Evolutionary conservation across 2,113 vertebrate genomes (phyloP).

Genomic region (Arothron firmamentum): DNA sequence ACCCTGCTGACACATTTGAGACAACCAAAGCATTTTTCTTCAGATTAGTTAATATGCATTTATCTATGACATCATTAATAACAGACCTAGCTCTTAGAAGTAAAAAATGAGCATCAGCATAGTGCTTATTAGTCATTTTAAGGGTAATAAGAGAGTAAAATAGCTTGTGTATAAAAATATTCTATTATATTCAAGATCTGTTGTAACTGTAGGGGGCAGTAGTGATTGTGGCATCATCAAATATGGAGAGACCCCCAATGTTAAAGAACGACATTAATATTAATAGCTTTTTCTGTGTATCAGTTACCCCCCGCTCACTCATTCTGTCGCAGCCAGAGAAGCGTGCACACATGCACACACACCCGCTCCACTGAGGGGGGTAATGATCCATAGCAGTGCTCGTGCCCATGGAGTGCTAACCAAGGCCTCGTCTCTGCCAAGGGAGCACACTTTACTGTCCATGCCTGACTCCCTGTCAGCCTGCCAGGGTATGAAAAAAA

Average conservation of each 20-base stretch:
- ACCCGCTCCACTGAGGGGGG: conserved; percentile 43
- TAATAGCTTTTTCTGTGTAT: conserved; percentile 47
- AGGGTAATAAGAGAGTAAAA: background rate
- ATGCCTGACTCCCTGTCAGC: conserved; percentile 53
- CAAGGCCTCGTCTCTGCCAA: conserved; percentile 56
- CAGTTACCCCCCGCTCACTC: conserved; percentile 28
- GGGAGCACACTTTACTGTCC: conserved; percentile 68
- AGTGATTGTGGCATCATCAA: conserved; percentile 45
- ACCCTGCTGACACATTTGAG: background rate
- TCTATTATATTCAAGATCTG: conserved; percentile 9
- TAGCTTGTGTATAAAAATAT: background rate
- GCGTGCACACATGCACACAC: background rate
- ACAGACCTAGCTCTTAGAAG: background rate
- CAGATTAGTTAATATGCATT: background rate
- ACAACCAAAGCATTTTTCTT: background rate
- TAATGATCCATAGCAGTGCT: conserved; percentile 79
- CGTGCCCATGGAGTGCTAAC: conserved; percentile 61
- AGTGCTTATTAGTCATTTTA: background rate
- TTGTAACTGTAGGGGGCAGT: conserved; percentile 66
- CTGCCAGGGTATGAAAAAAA: conserved; percentile 28
- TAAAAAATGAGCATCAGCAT: background rate
- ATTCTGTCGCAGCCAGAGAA: conserved; percentile 40
- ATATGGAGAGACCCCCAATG: conserved; percentile 36
- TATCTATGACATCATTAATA: background rate
- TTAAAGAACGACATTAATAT: conserved; percentile 51